A percentile compares a stretch with the other conserved stretches of the same genome.
Evolutionary conservation across 2,888 invertebrate genomes (phyloP).

Genomic region (Argyra leucocephala): DNA sequence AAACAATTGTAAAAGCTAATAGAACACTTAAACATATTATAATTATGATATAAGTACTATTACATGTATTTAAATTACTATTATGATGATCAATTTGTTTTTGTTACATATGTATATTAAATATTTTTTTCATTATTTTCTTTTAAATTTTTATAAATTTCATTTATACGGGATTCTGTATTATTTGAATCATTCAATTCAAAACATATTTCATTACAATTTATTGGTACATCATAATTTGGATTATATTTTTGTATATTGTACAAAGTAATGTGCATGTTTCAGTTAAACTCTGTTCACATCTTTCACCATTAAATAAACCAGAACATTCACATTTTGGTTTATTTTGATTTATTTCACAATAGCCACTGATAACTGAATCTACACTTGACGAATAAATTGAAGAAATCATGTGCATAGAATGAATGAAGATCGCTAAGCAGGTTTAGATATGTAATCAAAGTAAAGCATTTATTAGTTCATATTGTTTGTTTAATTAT

Average conservation of each 20-base stretch:
- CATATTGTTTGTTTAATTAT: no score
- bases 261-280: conserved; percentile 34
- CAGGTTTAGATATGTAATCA: no score
- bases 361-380: no score
- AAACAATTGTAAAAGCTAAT: conserved; percentile 29
- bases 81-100: conserved; percentile 24
- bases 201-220: conserved; percentile 27
- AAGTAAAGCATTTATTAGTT: no score
- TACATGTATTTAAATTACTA: conserved; percentile 19
- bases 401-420: no score
- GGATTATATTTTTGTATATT: conserved; percentile 30
- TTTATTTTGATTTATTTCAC: conserved; percentile 42
- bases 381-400: no score
- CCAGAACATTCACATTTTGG: conserved; percentile 45
- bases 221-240: conserved; percentile 28
- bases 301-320: conserved; percentile 45
- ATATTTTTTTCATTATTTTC: neutral
- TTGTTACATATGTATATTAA: conserved; percentile 10
- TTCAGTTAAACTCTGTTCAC: conserved; percentile 43
- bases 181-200: conserved; percentile 9
- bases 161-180: conserved; percentile 26
- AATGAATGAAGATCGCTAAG: no score
- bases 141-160: conserved; percentile 18
- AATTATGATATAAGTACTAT: conserved; percentile 29
- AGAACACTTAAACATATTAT: conserved; percentile 32